Evolutionary conservation across 2,113 vertebrate species (phyloP).

Genomic region (Scolopax mira): DNA sequence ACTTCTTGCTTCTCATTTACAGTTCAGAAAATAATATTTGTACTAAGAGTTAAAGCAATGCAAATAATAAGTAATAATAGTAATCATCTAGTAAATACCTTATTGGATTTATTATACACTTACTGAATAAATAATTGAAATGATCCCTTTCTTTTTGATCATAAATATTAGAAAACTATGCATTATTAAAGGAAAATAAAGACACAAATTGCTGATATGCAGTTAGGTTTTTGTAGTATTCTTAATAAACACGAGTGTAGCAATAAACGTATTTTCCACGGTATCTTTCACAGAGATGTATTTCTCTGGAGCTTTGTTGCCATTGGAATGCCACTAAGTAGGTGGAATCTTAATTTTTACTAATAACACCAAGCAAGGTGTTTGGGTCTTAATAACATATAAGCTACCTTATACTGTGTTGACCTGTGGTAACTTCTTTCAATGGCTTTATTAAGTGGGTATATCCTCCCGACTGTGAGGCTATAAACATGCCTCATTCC

Average conservation of each 20-base stretch:
- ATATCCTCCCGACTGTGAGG: neutral
- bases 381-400: neutral
- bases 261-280: neutral
- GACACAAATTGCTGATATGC: neutral
- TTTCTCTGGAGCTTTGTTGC: neutral
- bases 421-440: neutral
- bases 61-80: neutral
- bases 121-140: neutral
- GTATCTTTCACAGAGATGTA: neutral
- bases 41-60: neutral
- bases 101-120: neutral
- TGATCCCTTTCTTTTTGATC: neutral
- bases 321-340: neutral
- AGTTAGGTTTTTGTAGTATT: neutral
- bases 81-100: neutral
- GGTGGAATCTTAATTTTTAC: neutral
- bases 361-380: neutral
- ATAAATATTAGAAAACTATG: neutral
- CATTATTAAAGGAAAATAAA: neutral
- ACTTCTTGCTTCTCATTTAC: neutral
- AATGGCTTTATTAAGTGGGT: neutral
- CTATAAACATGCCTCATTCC: neutral
- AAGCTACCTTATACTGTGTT: neutral
- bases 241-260: neutral
- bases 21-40: neutral